phyloP scores from a whole-genome alignment of 2,797 vertebrate species.

The Rhinichthys osculus region DNA sequence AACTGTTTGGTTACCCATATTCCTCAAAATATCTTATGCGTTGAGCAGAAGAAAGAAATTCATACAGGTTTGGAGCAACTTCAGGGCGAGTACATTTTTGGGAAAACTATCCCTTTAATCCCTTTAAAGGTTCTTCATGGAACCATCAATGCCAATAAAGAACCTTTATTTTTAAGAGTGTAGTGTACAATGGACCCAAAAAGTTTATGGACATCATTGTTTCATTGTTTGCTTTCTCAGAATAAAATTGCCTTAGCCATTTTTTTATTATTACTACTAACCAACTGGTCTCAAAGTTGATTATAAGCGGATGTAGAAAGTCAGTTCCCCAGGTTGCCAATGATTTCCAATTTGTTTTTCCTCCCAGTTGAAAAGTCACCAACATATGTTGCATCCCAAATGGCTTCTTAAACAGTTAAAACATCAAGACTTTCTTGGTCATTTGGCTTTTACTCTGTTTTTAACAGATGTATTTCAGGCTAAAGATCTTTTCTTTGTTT shows the following conservation, averaged over 20 bases:
- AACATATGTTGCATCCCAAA: not conserved
- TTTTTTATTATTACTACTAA: not conserved
- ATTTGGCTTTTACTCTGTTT: not conserved
- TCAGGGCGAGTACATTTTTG: not conserved
- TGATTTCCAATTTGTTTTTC: not conserved
- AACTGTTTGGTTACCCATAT: too few species aligned
- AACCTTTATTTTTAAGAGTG: not conserved
- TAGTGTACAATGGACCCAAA: not conserved
- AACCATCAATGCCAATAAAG: not conserved
- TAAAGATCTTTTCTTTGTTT: constrained; percentile 1
- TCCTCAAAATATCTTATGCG: too few species aligned
- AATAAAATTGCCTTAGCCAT: not conserved
- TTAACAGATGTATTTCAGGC: not conserved
- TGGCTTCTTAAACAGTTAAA: constrained; percentile 1
- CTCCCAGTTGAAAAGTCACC: not conserved
- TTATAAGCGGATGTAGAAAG: not conserved
- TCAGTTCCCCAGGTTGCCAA: not conserved
- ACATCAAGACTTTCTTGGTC: not conserved
- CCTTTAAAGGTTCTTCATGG: not conserved
- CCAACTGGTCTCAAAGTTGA: not conserved
- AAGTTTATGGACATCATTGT: not conserved
- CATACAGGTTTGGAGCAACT: not conserved
- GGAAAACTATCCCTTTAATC: not conserved
- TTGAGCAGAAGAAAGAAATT: not conserved
- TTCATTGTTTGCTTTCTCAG: not conserved